phyloP scores from a whole-genome alignment of 23 tunicate genomes.

The Trididemnum miniatum region DNA sequence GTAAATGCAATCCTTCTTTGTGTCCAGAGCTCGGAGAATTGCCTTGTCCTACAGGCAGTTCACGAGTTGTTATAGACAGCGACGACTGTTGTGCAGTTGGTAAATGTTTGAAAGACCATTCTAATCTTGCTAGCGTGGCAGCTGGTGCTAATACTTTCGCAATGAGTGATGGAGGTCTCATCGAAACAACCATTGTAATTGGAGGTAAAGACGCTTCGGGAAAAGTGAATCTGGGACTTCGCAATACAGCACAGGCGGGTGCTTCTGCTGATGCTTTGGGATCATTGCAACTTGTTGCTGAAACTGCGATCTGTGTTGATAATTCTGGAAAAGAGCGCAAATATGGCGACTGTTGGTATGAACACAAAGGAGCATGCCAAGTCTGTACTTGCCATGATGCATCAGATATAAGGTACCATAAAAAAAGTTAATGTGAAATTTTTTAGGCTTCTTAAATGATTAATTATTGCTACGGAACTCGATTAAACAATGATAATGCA shows the following conservation, averaged over 20 bases:
- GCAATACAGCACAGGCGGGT: background rate
- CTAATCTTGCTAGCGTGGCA: background rate
- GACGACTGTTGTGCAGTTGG: conserved; percentile 81
- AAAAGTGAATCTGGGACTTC: background rate
- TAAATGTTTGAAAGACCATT: conserved; percentile 48
- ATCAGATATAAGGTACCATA: conserved; percentile 63
- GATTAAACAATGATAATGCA: no score
- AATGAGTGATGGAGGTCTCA: background rate
- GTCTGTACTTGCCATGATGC: conserved; percentile 50
- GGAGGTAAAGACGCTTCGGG: background rate
- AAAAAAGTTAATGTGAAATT: no score
- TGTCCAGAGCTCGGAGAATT: conserved; percentile 61
- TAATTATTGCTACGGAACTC: no score
- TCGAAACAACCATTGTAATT: background rate
- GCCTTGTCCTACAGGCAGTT: conserved; percentile 77
- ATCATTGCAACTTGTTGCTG: conserved; percentile 6
- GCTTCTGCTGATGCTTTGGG: background rate
- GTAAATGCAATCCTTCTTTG: conserved; percentile 78
- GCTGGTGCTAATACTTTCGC: background rate
- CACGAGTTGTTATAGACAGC: conserved; percentile 54
- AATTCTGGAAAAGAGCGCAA: conserved; percentile 37
- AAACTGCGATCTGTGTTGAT: conserved; percentile 37
- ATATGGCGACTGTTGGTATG: conserved; percentile 61
- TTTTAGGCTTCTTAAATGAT: no score
- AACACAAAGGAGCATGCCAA: conserved; percentile 49